Base-by-base conservation (phyloP, 2,888 invertebrate species). In the Mechanitis messenoides region DNA sequence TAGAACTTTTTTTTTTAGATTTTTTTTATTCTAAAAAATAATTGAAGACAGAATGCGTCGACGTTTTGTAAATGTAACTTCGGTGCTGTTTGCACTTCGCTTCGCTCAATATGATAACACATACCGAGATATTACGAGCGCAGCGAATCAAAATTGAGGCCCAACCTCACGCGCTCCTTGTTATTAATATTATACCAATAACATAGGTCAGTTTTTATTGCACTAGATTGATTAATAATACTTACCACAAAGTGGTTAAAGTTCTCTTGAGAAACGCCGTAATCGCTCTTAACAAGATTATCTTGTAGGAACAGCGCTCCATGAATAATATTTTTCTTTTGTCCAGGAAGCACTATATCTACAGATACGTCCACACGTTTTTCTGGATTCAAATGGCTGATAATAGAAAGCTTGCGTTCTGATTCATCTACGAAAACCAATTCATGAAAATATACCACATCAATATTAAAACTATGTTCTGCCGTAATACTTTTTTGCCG, bases 251-350 rank as follows among this genome's bases (percentile, higher is more conserved):
- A 82, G 57, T 87, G 85, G 64, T 92, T 86, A 71, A 93, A 87
- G 75, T 93, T 92, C 7, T 93, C 92, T 68, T 91, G 87, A 60
- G 92, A 91, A 62, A 91, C 81, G 6, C 87, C 91, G 65, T 93
- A 92, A 59, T 93, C 92, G 20, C 92, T 91, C 80, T 94, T 93
- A 54, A 94, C 78, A 77, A 92, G 91, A 74, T 93, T 91, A 64
- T 92, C 87, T 46, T 94, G 92, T 1, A 94, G 78, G 78, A 91
- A 92, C 46, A 94, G 73, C 9, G 92, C 89, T 5, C 90, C 90
- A 65, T 92, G 90, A 66, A 89, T 82, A 33, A 94, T 84, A 71
- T 92, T 91, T 72, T 92, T 91, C 78, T 92, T 92, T 20, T 88
- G 84, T 0, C 91, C 91, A 1, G 89, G 87, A 3, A 92, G 84